Conservation (phyloP, 2,113 vertebrate genomes). For the Argyrosomus japonicus region DNA sequence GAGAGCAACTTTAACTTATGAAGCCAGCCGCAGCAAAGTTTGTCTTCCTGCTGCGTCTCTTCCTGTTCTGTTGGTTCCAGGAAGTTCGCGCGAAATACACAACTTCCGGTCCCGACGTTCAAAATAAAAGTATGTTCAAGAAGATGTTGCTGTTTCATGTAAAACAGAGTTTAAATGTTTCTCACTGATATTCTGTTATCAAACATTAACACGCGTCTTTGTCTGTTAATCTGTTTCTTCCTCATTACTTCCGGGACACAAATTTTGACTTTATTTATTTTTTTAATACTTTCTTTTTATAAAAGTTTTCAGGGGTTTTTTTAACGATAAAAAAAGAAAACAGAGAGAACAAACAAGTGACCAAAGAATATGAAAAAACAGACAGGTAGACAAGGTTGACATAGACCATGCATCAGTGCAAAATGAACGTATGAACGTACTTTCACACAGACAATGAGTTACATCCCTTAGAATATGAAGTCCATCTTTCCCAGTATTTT, state of each 20-base stretch:
- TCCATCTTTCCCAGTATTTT: no score
- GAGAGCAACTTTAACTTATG: not conserved
- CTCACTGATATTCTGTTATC: not conserved
- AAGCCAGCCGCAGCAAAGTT: not conserved
- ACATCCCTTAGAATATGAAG: no score
- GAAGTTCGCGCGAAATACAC: rapidly evolving
- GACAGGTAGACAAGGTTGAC: no score
- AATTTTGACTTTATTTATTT: not conserved
- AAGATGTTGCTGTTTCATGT: not conserved
- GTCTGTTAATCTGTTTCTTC: not conserved
- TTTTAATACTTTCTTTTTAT: no score
- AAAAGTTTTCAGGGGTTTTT: no score
- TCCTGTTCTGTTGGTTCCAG: constrained; percentile 25
- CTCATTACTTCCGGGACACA: not conserved
- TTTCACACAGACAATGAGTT: no score
- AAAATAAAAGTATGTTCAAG: not conserved
- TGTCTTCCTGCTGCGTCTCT: not conserved
- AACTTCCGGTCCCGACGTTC: constrained; percentile 20
- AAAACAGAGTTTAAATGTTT: not conserved
- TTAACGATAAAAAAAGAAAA: no score
- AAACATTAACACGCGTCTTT: no score
- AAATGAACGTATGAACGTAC: no score
- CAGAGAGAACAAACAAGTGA: no score
- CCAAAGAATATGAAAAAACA: no score
- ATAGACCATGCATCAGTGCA: no score